Conservation (phyloP, 2,888 invertebrate species). For the Drosophila rellima region DNA sequence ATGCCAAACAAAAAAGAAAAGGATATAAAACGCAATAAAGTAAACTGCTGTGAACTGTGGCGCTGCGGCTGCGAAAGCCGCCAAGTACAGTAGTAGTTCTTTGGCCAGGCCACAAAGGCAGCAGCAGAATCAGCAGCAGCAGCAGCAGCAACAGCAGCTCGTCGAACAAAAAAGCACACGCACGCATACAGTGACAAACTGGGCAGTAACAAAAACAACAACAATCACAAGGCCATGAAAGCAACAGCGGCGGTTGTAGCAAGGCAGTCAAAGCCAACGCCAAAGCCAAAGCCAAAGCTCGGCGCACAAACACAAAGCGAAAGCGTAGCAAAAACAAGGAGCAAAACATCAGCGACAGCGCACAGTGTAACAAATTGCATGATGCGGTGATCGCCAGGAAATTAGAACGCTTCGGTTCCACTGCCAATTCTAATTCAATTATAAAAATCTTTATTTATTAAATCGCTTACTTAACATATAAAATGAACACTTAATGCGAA, state of each 20-base stretch:
- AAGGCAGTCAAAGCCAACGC: constrained; percentile 50
- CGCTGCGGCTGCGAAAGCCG: constrained; percentile 36
- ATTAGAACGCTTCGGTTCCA: constrained; percentile 3
- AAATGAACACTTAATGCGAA: constrained; percentile 1
- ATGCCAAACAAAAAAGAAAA: constrained; percentile 59
- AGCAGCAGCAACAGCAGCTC: constrained; percentile 14
- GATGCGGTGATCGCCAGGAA: constrained; percentile 6
- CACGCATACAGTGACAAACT: constrained; percentile 57
- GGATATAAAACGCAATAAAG: constrained; percentile 68
- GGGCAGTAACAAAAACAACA: constrained; percentile 48
- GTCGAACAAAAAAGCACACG: constrained; percentile 60
- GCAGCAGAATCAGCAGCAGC: constrained; percentile 30
- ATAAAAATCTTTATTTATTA: neutral
- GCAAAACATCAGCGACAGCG: constrained; percentile 54
- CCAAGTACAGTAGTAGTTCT: constrained; percentile 71
- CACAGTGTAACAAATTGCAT: constrained; percentile 44
- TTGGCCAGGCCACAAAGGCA: constrained; percentile 52
- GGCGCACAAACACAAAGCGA: constrained; percentile 51
- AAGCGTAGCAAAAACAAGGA: constrained; percentile 75
- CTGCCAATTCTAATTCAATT: neutral
- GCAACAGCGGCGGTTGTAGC: constrained; percentile 64
- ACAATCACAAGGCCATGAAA: constrained; percentile 48
- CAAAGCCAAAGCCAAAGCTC: constrained; percentile 53
- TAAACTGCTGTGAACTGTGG: constrained; percentile 38
- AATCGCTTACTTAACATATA: neutral